Evolutionary conservation across 2,113 vertebrate species (phyloP).

Genomic region (Carassius carassius): DNA sequence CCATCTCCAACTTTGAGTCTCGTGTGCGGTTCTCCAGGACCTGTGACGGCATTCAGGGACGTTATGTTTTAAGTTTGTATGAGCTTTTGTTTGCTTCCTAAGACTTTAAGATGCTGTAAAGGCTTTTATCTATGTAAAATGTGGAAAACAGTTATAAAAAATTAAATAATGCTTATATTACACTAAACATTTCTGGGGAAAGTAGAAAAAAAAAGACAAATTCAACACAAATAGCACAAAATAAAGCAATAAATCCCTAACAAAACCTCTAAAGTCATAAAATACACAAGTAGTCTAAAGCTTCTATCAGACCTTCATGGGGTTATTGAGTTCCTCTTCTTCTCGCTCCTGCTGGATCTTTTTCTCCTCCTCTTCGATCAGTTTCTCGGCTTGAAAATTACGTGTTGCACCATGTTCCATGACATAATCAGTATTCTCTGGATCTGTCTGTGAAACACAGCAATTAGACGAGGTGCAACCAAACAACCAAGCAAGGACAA

Average conservation of each 20-base stretch:
- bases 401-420: constrained; percentile 94
- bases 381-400: constrained; percentile 95
- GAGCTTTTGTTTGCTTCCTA: background rate
- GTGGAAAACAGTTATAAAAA: background rate
- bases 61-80: background rate
- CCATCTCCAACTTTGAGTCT: constrained; percentile 97
- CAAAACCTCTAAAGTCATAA: background rate
- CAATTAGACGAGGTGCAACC: background rate
- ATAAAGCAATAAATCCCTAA: background rate
- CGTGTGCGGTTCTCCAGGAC: constrained; percentile 95
- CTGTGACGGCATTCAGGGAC: constrained; percentile 64
- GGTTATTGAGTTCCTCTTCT: constrained; percentile 96
- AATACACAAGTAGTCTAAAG: background rate
- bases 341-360: constrained; percentile 87
- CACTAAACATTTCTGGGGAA: too few relatives aligned
- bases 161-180: too few relatives aligned
- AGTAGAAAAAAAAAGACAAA: background rate
- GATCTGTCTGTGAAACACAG: constrained; percentile 83
- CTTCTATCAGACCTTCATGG: constrained; percentile 87
- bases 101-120: background rate
- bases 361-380: constrained; percentile 93
- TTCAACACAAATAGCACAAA: background rate
- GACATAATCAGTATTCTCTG: constrained; percentile 93
- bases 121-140: background rate
- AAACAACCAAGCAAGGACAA: background rate